Base-by-base conservation (phyloP, 2,113 vertebrate genomes). In the Dipodomys ordii region DNA sequence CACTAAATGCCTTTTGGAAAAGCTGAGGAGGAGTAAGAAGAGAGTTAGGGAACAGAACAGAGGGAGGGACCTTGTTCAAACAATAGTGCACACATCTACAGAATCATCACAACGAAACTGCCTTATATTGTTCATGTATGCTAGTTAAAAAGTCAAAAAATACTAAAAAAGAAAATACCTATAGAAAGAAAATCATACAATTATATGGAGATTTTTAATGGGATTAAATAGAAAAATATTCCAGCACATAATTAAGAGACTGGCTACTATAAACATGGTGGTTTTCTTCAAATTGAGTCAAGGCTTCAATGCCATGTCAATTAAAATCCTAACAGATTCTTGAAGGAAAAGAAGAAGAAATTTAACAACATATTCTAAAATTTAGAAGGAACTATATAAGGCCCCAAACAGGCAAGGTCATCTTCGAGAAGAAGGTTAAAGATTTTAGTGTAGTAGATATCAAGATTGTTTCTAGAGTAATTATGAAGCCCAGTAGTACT, bases 281-380 rank as follows among this genome's bases (percentile, higher is more conserved):
- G 32, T 62, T 90, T 81, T 93, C 90, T 35, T 53, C 28, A 67
- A 81, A 87, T 22, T 87, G 49, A 94, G 64, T 92, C 91, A 68
- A 87, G 22, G 65, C 68, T 91, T 82, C 87, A 69, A 80, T 78
- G 90, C 35, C 88, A 80, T 20, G 28, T 12, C 53, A 73, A 27
- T 49, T 91, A 90, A 97, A 78, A 89, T 5, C 25, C 83, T 39
- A 89, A 67, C 0, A 83, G 57, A 87, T 77, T 13, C 64, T 44
- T 67, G 88, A 57, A 57, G 53, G 15, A 57, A 89, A 39, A n/a
- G 76, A 94, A n/a, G 76, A 94, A 86, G 44, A 86, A 83, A 79
- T 30, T 25, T 83, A 82, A 93, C 2, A 84, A 32, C 46, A 73
- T 72, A 67, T 83, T 69, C n/a, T 89, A 83, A 88, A 89, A 67